Evolutionary conservation across 2,888 invertebrate species (phyloP).

Genomic region (Diabrotica balteata): DNA sequence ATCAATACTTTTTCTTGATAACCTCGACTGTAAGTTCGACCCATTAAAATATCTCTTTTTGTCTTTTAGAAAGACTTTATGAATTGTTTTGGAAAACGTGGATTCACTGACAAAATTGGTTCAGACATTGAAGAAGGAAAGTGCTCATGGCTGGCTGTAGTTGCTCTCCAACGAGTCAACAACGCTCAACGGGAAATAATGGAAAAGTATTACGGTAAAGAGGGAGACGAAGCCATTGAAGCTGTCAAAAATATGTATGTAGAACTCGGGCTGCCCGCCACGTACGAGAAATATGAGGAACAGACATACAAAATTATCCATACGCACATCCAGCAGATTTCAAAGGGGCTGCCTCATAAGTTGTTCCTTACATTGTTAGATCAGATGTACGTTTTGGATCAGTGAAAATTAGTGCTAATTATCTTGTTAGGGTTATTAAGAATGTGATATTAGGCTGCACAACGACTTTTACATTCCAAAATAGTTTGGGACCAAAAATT

Average conservation of each 20-base stretch:
- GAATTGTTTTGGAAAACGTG: slow-evolving; percentile 89
- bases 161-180: slow-evolving; percentile 81
- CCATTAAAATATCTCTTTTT: neutral
- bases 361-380: slow-evolving; percentile 83
- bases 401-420: neutral
- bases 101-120: slow-evolving; percentile 86
- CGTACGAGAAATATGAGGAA: slow-evolving; percentile 82
- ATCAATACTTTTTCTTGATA: no score
- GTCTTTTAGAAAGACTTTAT: slow-evolving; percentile 80
- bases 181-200: slow-evolving; percentile 75
- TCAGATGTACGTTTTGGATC: slow-evolving; percentile 72
- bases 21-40: no score
- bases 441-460: no score
- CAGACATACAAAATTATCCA: slow-evolving; percentile 82
- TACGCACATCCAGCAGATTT: slow-evolving; percentile 84
- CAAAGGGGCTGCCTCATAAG: slow-evolving; percentile 80
- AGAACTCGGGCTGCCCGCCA: slow-evolving; percentile 76
- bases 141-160: slow-evolving; percentile 93
- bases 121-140: slow-evolving; percentile 95
- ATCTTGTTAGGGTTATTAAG: no score
- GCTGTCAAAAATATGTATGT: slow-evolving; percentile 79
- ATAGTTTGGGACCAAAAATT: no score
- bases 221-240: slow-evolving; percentile 71
- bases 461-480: slow-evolving; percentile 52
- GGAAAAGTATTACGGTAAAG: slow-evolving; percentile 77